Evolutionary conservation across 2,888 invertebrate genomes (phyloP), one percentile per base, ranked within the genome.

Genomic region (Saturnia japonica): DNA sequence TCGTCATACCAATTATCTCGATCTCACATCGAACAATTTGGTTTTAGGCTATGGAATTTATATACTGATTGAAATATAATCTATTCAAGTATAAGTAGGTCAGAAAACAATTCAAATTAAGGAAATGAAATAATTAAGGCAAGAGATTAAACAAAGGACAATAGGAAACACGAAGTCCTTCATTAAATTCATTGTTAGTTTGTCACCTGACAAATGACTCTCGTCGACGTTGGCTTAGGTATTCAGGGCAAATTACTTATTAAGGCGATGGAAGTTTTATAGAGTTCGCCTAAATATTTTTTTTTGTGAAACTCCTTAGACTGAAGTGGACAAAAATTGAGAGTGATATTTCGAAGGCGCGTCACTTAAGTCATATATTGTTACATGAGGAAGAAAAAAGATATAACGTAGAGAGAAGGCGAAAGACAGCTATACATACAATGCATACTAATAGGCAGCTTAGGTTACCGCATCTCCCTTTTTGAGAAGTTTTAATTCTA

Each of bases 151-250:
- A 67, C 60, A 72, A 69, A 42, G 43, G 47, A 72, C 68, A 67
- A 68, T 54, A 60, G 62, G 69, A 69, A 71, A 70, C 64, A 45
- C 47, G 62, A 11, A 64, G 54, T 71, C 71, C 62, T 71, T 71
- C 68, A 71, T 69, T 69, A 67, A 54, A 68, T 47, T 67, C 67
- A 66, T 71, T 71, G 60, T 72, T 68, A 62, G 45, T 71, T 72
- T 73, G 73, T 73, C 73, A 71, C 68, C 68, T 69, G 68, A 69
- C 71, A 69, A 73, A 71, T 70, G 72, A 70, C 68, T 67, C 6
- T 40, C 28, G 70, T 25, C 57, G 66, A 57, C 57, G 34, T 51
- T 34, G 67, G 60, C 51, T 68, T 70, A 47, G 67, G 67, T 67
- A 54, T 66, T 72, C 42, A 34, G 34, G 45, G n/a, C 67, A 72